These are phyloP conservation scores for Fissipunctia ypsillon DNA, from an alignment of 2,888 invertebrate genomes.

Conservation along the genomic window DNA sequence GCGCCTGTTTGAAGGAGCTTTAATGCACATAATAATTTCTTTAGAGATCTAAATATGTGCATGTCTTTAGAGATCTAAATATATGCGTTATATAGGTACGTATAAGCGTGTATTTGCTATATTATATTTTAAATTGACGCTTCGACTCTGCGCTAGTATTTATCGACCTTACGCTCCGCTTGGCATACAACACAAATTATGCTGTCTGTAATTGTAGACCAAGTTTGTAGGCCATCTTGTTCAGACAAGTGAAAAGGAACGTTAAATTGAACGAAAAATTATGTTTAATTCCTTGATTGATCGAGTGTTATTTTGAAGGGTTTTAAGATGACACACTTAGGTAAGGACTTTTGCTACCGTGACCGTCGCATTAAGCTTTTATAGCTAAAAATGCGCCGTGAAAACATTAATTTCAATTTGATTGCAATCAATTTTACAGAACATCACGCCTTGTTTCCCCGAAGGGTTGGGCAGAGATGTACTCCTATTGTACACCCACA, in stretches of 20 bases:
- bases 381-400: not conserved
- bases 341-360: not conserved
- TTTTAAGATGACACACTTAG: not conserved
- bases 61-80: no score
- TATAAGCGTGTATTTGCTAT: not conserved
- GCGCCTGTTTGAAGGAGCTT: no score
- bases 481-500: no score
- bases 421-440: not conserved
- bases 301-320: slow-evolving; percentile 1
- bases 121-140: not conserved
- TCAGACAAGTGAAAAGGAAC: slow-evolving; percentile 5
- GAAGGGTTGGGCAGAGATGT: no score
- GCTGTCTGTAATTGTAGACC: slow-evolving; percentile 6
- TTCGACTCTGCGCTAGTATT: not conserved
- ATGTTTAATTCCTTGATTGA: slow-evolving; percentile 17
- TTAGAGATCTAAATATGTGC: not conserved
- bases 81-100: no score
- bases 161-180: not conserved
- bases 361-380: no score
- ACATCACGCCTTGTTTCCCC: no score
- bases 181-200: not conserved
- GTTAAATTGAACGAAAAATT: not conserved
- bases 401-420: not conserved
- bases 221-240: not conserved
- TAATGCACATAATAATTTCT: no score